A percentile compares a stretch with the other conserved stretches of the same genome.
These are phyloP conservation scores for Branchellion lobata DNA, from an alignment of 2,888 invertebrate species.

Conservation along the genomic window DNA sequence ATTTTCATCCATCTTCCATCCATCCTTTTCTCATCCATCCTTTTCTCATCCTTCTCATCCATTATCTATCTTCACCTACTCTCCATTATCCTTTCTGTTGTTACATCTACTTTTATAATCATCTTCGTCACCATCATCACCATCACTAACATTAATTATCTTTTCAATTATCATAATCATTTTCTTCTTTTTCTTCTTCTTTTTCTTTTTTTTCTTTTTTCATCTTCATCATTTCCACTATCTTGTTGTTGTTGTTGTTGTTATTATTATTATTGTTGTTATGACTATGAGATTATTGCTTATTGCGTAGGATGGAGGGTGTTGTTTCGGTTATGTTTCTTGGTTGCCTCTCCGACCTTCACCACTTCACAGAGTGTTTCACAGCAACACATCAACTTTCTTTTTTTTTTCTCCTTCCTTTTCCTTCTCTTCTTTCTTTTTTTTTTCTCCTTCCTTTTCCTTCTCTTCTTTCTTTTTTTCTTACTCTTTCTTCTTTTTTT, in stretches of 20 bases:
- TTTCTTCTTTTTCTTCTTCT: conserved; percentile 25
- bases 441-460: conserved; percentile 21
- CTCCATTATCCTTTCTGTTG: conserved; percentile 13
- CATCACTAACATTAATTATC: conserved; percentile 63
- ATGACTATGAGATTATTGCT: too few species aligned
- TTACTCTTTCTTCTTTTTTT: conserved; percentile 4
- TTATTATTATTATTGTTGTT: too few species aligned
- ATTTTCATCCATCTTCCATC: background rate
- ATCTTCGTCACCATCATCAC: conserved; percentile 77
- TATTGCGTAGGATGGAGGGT: too few species aligned
- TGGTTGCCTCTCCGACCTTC: too few species aligned
- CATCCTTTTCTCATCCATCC: background rate
- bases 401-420: conserved; percentile 27
- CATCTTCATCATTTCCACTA: too few species aligned
- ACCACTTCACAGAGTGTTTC: conserved; percentile 1
- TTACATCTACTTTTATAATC: conserved; percentile 66
- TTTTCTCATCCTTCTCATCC: background rate
- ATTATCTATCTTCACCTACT: background rate
- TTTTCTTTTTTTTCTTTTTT: conserved; percentile 16
- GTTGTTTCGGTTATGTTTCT: too few species aligned
- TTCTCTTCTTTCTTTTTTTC: conserved; percentile 7
- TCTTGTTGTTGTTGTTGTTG: too few species aligned
- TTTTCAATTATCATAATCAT: conserved; percentile 59
- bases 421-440: conserved; percentile 29
- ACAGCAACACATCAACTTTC: conserved; percentile 1